Base-by-base conservation (phyloP, 2,797 vertebrate species). In the Bradypodion ventrale region DNA sequence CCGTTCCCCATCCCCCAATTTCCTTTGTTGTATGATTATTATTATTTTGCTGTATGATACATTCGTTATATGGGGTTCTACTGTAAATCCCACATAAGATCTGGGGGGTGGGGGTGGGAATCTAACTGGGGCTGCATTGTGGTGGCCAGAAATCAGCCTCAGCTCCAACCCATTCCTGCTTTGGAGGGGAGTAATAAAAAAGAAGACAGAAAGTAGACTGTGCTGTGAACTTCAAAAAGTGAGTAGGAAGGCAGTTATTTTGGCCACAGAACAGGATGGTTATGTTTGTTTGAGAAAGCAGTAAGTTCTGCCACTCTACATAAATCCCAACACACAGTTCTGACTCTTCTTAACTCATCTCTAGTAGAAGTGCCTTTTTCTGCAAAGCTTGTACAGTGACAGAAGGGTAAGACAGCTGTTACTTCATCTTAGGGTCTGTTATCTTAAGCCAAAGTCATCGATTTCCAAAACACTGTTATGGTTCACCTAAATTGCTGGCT, bases 321-420 rank as follows among this genome's bases (percentile, higher is more conserved):
- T 65, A 29, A 76, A 23, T 32, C 52, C 27, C 40, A 68, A n/a
- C 46, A 32, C 27, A 19, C 44, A 23, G 72, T 66, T 35, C 76
- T 81, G 83, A 21, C 49, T 83, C 29, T 44, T 49, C 7, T 76
- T 21, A 85, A 49, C 46, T n/a, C 69, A 46, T 46, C 8, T 23
- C 49, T 82, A 4, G n/a, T n/a, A 72, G 81, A 32, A 49, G 76
- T 65, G 46, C 7, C 69, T 32, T 19, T 68, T 83, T 84, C 27
- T 59, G 16, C 32, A 10, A 81, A 35, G 76, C 56, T 46, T 88
- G 78, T 66, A 52, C 84, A 83, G 73, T 75, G 68, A 7, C 40
- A 75, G 42, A 84, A 70, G 73, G 66, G 15, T 29, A 77, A 56
- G 35, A 69, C 37, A 46, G 52, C 59, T 79, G 0, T 80, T 74